Evolutionary conservation across 37 sponge, comb jelly and placozoan species (phyloP).

Genomic region (Eunapius fragilis): DNA sequence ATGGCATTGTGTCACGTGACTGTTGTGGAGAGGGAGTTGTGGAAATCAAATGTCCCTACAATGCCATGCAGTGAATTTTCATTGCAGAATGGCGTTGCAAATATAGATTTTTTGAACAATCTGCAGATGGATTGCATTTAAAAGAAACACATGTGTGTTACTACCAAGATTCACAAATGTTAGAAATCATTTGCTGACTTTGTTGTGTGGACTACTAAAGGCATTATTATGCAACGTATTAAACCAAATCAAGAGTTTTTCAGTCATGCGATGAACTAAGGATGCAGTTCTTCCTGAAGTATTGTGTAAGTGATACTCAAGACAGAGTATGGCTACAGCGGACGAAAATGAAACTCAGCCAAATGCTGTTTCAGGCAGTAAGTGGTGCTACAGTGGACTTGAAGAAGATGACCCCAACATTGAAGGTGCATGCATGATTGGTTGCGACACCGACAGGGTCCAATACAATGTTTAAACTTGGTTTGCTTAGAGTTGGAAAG

Average conservation of each 20-base stretch:
- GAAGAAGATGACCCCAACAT: no score
- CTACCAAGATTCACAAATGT: slow-evolving; percentile 28
- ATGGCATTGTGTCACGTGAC: slow-evolving; percentile 35
- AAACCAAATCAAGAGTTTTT: slow-evolving; percentile 10
- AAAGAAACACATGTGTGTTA: slow-evolving; percentile 28
- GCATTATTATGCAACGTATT: neutral
- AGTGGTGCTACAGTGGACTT: slow-evolving; percentile 11
- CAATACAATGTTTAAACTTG: slow-evolving; percentile 52
- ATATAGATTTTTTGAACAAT: neutral
- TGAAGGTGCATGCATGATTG: slow-evolving; percentile 15
- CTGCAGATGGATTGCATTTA: neutral
- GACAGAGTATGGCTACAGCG: neutral
- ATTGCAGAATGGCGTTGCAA: neutral
- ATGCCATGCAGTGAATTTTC: neutral
- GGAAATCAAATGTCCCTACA: slow-evolving; percentile 40
- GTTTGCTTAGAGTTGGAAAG: slow-evolving; percentile 29
- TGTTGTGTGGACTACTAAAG: slow-evolving; percentile 41
- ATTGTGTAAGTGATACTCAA: slow-evolving; percentile 55
- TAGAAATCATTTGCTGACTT: slow-evolving; percentile 18
- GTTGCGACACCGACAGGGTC: slow-evolving; percentile 27
- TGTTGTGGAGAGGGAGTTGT: slow-evolving; percentile 65
- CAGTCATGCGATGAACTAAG: neutral
- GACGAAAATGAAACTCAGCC: neutral
- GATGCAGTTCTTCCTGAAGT: slow-evolving; percentile 39
- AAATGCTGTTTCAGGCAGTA: neutral